A percentile compares a stretch with the other conserved stretches of the same genome.
Evolutionary conservation across 2,797 vertebrate species (phyloP).

Genomic region (Capromys pilorides): DNA sequence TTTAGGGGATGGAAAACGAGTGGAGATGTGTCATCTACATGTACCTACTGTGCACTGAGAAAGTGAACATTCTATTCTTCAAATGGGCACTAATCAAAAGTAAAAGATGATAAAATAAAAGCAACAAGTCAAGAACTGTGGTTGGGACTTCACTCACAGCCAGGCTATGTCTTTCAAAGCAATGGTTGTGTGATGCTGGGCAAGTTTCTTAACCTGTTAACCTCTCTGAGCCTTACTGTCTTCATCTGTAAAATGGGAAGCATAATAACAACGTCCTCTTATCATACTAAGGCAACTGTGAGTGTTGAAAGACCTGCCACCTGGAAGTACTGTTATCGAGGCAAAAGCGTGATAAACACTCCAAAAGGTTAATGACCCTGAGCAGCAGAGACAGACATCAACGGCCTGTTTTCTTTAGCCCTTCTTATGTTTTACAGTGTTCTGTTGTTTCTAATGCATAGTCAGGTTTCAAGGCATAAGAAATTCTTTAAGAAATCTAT

Average conservation of each 20-base stretch:
- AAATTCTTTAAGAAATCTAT: constrained; percentile 40
- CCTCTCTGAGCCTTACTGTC: neutral
- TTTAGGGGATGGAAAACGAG: neutral
- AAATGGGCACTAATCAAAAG: neutral
- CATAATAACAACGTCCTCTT: neutral
- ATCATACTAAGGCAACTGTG: neutral
- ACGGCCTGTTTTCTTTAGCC: neutral
- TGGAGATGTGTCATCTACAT: neutral
- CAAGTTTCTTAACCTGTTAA: neutral
- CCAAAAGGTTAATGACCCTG: neutral
- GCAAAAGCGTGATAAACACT: neutral
- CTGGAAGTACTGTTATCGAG: neutral
- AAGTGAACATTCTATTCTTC: neutral
- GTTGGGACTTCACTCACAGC: neutral
- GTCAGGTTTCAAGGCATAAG: neutral
- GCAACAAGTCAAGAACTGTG: neutral
- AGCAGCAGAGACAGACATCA: neutral
- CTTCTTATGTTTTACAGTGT: neutral
- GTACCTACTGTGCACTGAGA: neutral
- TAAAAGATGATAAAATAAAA: neutral
- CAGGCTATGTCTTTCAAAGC: neutral
- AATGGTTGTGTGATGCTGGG: neutral
- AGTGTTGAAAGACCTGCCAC: neutral
- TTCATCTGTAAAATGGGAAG: neutral
- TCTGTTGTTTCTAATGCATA: constrained; percentile 46